A percentile compares a stretch with the other conserved stretches of the same genome.
Evolutionary conservation across 1,140 invertebrate genomes (phyloP).

Genomic region (Cyphomyrmex costatus): DNA sequence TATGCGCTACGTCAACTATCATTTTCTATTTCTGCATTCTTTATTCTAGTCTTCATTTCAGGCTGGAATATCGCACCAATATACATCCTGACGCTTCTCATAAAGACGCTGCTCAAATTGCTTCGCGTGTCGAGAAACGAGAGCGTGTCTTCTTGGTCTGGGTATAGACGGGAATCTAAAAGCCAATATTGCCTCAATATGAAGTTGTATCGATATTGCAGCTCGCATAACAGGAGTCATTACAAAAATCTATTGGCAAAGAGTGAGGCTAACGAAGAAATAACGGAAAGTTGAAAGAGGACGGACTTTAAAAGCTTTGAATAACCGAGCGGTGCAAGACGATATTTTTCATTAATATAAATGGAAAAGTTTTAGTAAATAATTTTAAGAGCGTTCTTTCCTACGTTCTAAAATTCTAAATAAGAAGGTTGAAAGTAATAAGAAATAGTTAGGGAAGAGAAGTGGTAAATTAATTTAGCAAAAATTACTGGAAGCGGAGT

Average conservation of each 20-base stretch:
- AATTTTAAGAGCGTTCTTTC: background rate
- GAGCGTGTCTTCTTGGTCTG: slow-evolving; percentile 35
- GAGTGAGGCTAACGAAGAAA: slow-evolving; percentile 41
- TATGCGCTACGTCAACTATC: background rate
- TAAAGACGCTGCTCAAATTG: slow-evolving; percentile 44
- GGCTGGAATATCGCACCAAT: slow-evolving; percentile 28
- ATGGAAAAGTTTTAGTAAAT: background rate
- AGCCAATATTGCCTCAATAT: slow-evolving; percentile 57
- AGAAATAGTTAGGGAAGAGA: background rate
- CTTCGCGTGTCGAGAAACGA: slow-evolving; percentile 53
- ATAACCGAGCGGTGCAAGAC: background rate
- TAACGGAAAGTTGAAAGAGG: slow-evolving; percentile 26
- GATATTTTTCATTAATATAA: slow-evolving; percentile 15
- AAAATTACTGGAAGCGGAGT: background rate
- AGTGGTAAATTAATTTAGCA: slow-evolving; percentile 3
- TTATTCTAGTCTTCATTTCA: slow-evolving; percentile 25
- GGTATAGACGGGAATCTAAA: slow-evolving; percentile 24
- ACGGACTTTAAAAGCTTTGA: background rate
- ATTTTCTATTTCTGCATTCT: background rate
- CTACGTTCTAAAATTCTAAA: background rate
- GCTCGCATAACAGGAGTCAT: slow-evolving; percentile 42
- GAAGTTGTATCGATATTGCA: slow-evolving; percentile 59
- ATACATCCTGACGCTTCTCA: slow-evolving; percentile 24
- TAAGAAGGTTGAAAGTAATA: background rate
- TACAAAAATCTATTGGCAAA: slow-evolving; percentile 49